Percentiles rank a stretch among this genome's conserved stretches.
These are phyloP conservation scores for Stichodactyla mertensii DNA, from an alignment of 64 coral and sea anemone species.

Conservation along the genomic window DNA sequence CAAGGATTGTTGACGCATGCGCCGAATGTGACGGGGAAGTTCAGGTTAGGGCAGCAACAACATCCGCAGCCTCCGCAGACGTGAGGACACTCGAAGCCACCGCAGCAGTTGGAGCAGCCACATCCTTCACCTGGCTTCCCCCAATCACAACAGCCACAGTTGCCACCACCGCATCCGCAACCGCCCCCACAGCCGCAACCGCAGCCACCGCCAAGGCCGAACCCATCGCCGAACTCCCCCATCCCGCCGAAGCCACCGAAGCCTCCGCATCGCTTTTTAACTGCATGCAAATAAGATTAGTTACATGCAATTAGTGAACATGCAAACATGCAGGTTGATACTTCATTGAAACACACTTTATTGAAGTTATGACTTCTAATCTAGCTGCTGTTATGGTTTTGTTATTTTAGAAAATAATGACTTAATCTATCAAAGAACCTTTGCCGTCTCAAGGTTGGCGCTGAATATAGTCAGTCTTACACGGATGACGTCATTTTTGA, in stretches of 20 bases:
- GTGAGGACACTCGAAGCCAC: slow-evolving; percentile 60
- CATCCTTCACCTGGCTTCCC: slow-evolving; percentile 46
- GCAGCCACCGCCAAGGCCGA: slow-evolving; percentile 6
- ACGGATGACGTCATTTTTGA: neutral
- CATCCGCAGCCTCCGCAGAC: slow-evolving; percentile 41
- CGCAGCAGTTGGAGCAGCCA: slow-evolving; percentile 61
- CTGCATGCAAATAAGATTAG: slow-evolving; percentile 32
- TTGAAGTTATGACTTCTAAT: too few relatives aligned
- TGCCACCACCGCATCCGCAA: neutral
- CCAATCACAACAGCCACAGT: slow-evolving; percentile 36
- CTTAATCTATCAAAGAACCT: too few relatives aligned
- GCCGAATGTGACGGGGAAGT: slow-evolving; percentile 58
- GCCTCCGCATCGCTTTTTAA: slow-evolving; percentile 18
- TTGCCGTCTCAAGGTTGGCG: too few relatives aligned
- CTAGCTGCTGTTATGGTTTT: too few relatives aligned
- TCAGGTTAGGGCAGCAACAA: slow-evolving; percentile 49
- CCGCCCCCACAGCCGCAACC: neutral
- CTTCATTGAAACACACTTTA: neutral
- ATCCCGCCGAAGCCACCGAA: slow-evolving; percentile 16
- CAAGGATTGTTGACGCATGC: slow-evolving; percentile 70
- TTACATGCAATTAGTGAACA: slow-evolving; percentile 22
- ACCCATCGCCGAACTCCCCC: neutral
- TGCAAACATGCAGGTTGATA: slow-evolving; percentile 17
- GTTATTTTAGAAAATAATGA: too few relatives aligned
- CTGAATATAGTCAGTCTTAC: neutral